Conservation (phyloP, 2,888 invertebrate genomes). For the Eupeodes luniger region DNA sequence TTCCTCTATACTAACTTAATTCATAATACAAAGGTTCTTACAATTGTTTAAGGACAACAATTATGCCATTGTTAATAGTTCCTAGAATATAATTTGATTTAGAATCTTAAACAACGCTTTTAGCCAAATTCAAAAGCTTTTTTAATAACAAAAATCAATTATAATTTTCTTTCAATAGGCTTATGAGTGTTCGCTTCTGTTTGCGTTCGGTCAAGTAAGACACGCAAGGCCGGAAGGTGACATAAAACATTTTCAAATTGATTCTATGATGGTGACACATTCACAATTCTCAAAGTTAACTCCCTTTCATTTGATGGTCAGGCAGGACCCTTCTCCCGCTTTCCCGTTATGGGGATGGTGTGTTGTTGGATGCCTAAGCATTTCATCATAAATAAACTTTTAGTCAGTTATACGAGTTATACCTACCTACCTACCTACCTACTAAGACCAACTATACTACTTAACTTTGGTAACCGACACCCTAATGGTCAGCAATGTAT, state of each 20-base stretch:
- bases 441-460: no score
- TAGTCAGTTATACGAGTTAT: constrained; percentile 16
- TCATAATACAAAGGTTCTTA: no score
- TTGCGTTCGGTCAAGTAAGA: neutral
- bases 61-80: no score
- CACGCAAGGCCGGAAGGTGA: neutral
- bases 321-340: neutral
- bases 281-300: neutral
- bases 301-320: neutral
- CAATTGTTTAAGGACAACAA: no score
- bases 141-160: neutral
- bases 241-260: constrained; percentile 26
- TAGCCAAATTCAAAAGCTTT: neutral
- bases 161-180: neutral
- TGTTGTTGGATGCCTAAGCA: neutral
- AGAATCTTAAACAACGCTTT: no score
- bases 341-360: no score
- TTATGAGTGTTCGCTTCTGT: no score
- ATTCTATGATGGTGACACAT: constrained; percentile 20
- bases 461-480: constrained; percentile 25
- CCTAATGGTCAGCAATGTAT: constrained; percentile 58
- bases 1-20: no score
- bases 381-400: constrained; percentile 29
- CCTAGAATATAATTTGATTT: no score
- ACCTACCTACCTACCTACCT: no score